phyloP scores from a whole-genome alignment of 2,113 vertebrate genomes.

The Lophius piscatorius region DNA sequence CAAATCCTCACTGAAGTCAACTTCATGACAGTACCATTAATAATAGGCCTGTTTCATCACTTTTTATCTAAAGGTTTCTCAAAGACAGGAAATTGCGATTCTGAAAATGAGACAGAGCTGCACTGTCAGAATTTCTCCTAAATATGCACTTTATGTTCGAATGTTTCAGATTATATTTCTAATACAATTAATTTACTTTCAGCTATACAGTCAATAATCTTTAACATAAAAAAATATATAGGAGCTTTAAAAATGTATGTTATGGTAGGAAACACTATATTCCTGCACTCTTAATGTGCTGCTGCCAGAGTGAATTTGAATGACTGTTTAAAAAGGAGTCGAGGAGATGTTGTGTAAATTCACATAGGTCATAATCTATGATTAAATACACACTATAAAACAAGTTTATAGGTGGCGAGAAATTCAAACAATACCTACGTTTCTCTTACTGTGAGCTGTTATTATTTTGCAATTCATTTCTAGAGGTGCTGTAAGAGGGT shows the following conservation, averaged over 20 bases:
- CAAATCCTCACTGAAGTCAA: no score
- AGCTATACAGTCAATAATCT: neutral
- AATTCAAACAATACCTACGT: neutral
- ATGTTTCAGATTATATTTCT: neutral
- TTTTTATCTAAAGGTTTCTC: no score
- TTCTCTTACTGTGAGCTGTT: neutral
- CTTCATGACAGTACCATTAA: no score
- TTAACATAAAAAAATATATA: neutral
- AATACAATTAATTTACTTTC: neutral
- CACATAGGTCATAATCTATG: conserved; percentile 1
- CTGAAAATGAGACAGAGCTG: no score
- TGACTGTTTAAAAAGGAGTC: conserved; percentile 7
- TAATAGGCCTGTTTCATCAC: no score
- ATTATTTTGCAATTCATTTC: neutral
- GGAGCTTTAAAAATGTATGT: neutral
- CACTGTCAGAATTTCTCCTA: neutral
- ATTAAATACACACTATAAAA: conserved; percentile 1
- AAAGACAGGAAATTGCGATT: no score
- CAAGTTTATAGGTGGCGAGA: neutral
- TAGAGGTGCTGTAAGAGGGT: neutral
- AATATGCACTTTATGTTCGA: neutral
- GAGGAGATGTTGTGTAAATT: neutral
- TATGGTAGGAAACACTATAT: conserved; percentile 1
- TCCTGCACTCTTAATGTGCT: neutral
- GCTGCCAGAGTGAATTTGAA: conserved; percentile 12